Percentiles rank a stretch among this genome's conserved stretches.
Conservation (phyloP, 2,797 vertebrate genomes). For the Hozukius guyotensis region DNA sequence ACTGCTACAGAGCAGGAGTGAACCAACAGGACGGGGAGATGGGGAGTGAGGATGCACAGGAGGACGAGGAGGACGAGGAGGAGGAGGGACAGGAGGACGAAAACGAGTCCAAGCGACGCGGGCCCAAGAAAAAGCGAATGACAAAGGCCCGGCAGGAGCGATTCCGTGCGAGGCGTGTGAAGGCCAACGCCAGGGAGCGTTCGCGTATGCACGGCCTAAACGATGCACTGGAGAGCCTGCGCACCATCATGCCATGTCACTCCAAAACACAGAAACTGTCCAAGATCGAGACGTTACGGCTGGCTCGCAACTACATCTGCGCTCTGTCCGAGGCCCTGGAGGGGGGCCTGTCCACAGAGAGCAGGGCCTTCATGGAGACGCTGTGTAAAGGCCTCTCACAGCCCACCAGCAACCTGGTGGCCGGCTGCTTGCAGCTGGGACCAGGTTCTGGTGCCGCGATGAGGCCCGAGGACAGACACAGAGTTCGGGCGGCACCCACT, state of each 20-base stretch:
- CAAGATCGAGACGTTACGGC: constrained; percentile 94
- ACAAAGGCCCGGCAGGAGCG: constrained; percentile 93
- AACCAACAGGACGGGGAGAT: constrained; percentile 65
- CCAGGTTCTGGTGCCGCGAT: constrained; percentile 78
- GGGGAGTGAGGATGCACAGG: constrained; percentile 82
- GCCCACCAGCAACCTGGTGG: constrained; percentile 95
- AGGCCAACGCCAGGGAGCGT: constrained; percentile 94
- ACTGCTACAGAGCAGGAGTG: constrained; percentile 68
- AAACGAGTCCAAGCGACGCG: constrained; percentile 89
- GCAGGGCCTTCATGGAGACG: constrained; percentile 92
- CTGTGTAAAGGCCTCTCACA: constrained; percentile 96
- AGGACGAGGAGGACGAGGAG: constrained; percentile 87
- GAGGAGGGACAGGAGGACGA: constrained; percentile 86
- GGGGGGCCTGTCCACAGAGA: constrained; percentile 88
- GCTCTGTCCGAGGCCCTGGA: constrained; percentile 95
- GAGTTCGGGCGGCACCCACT: constrained; percentile 52
- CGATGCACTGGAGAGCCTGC: constrained; percentile 92
- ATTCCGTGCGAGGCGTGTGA: constrained; percentile 90
- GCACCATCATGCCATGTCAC: constrained; percentile 96
- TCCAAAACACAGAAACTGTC: constrained; percentile 98
- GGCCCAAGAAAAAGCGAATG: constrained; percentile 97
- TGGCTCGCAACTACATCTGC: constrained; percentile 98
- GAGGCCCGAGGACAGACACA: constrained; percentile 88
- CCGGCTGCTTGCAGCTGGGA: constrained; percentile 92
- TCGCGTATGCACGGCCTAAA: constrained; percentile 96